phyloP scores from a whole-genome alignment of 1,140 invertebrate species.

The Rhyzopertha dominica region DNA sequence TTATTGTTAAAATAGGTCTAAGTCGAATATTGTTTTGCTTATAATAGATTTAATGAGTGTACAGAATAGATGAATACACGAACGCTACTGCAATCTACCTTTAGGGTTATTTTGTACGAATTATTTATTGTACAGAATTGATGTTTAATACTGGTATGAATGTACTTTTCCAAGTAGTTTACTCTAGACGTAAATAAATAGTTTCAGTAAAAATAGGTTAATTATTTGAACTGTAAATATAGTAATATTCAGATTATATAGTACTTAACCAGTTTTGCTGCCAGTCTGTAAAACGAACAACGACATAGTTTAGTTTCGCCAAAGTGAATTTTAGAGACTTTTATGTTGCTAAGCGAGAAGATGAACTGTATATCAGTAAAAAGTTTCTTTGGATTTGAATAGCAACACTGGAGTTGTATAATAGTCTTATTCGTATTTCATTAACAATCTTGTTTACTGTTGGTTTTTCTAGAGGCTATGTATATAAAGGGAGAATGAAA shows the following conservation, averaged over 20 bases:
- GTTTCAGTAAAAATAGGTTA: conserved; percentile 2
- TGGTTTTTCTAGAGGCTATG: conserved; percentile 15
- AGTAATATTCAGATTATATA: conserved; percentile 3
- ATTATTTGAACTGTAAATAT: conserved; percentile 1
- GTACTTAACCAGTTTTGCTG: conserved; percentile 18
- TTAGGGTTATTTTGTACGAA: too few relatives aligned
- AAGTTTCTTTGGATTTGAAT: neutral
- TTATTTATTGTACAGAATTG: too few relatives aligned
- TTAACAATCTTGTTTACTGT: conserved; percentile 14
- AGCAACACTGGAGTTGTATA: neutral
- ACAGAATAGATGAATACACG: too few relatives aligned
- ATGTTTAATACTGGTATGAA: too few relatives aligned
- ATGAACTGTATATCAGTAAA: neutral
- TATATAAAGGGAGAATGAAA: conserved; percentile 16
- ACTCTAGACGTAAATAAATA: too few relatives aligned
- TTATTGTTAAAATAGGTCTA: too few relatives aligned
- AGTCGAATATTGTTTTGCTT: too few relatives aligned
- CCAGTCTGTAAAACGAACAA: too few relatives aligned
- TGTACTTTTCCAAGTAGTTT: too few relatives aligned
- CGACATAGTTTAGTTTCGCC: too few relatives aligned
- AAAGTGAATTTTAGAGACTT: conserved; percentile 3
- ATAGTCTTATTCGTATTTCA: conserved; percentile 9
- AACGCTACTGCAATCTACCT: too few relatives aligned
- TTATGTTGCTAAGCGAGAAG: neutral
- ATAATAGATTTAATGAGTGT: too few relatives aligned